Evolutionary conservation across 2,113 vertebrate genomes (phyloP), one percentile per base, ranked within the genome.

Genomic region (Anser brachyrhynchus): DNA sequence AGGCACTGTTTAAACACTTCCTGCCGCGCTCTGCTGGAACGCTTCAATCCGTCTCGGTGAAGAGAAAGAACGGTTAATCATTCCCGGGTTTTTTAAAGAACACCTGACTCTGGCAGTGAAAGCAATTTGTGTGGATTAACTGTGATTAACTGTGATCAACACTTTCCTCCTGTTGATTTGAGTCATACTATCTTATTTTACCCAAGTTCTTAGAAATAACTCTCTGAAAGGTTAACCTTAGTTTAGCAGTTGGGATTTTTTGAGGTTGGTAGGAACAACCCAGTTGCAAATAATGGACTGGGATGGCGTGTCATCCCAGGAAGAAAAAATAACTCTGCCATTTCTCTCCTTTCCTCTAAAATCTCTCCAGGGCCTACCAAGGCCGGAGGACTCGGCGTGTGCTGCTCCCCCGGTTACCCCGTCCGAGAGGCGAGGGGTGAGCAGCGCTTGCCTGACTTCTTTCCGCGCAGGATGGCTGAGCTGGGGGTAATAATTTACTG

Each of bases 171-270:
- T 91, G 71, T 52, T 72, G 84, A 65, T 35, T 96, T 93, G 91
- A 97, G 87, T 96, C 91, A 96, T 90, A 25, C 70, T 82, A 46
- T 31, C 96, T 95, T 80, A 89, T 89, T 92, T 96, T 95, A 92
- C 73, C 95, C 93, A 52, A 43, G 65, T 92, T 87, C 77, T 94
- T 95, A 2, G 81, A 90, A 94, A 94, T 93, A 96, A 95, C 95
- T 84, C 43, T 35, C 93, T 37, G 64, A 87, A 91, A 97, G 93
- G 93, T 96, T 96, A 94, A 37, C 74, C 89, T 94, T 94, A 52
- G 75, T 96, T 94, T 93, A 95, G 94, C 39, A 88, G 52, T 96
- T 39, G 72, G 90, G 91, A 67, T 93, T 96, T 81, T 9, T 44
- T 89, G 92, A 70, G 15, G 8, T 91, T 69, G 65, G 84, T 84